phyloP scores from a whole-genome alignment of 2,888 invertebrate genomes.

The Lithophane leautieri region DNA sequence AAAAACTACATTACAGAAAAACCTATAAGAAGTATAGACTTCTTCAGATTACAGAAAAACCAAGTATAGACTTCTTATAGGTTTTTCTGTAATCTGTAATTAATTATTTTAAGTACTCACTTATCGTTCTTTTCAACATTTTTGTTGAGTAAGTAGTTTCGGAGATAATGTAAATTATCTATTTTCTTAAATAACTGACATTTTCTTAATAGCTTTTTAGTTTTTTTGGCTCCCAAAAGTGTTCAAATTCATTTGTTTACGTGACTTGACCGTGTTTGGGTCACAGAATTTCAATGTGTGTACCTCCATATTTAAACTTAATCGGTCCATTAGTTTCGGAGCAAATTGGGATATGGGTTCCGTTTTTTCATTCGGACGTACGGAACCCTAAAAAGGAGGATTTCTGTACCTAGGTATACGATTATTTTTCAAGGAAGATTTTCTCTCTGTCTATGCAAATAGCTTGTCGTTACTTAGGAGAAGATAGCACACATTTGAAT shows the following conservation, averaged over 20 bases:
- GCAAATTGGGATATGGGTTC: background rate
- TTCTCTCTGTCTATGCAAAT: conserved; percentile 15
- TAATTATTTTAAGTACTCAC: no score
- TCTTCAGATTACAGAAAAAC: no score
- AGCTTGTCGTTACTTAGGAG: background rate
- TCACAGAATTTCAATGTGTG: no score
- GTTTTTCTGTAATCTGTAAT: no score
- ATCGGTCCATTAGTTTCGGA: no score
- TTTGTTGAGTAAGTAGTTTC: no score
- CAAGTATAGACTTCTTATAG: no score
- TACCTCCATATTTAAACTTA: no score
- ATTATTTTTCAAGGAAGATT: background rate
- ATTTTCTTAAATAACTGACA: background rate
- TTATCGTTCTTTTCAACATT: no score
- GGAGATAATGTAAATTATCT: background rate
- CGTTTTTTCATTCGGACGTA: background rate
- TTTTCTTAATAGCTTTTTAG: background rate
- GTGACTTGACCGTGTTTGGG: no score
- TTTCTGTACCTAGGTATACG: background rate
- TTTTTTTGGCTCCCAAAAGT: background rate
- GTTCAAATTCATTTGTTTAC: background rate
- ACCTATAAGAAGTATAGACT: no score
- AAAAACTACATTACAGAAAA: no score
- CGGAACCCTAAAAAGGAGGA: background rate
- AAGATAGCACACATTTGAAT: conserved; percentile 12